These are phyloP conservation scores for Eudemis profundana DNA, from an alignment of 2,888 invertebrate genomes.

Conservation along the genomic window DNA sequence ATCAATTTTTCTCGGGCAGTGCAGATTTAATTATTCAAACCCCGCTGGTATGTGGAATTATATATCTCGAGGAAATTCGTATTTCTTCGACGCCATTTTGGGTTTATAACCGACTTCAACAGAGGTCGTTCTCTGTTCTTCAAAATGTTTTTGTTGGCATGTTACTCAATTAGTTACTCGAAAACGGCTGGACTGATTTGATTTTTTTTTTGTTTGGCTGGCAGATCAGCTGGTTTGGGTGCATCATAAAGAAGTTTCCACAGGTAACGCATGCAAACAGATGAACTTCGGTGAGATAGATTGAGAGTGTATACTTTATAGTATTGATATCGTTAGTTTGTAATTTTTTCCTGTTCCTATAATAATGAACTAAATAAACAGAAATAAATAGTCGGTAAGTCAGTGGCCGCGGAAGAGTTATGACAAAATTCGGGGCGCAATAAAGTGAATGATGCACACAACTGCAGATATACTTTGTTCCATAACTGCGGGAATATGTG, in stretches of 20 bases:
- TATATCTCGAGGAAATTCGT: constrained; percentile 37
- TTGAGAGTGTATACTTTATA: too few species aligned
- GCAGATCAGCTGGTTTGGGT: too few species aligned
- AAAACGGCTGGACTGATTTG: too few species aligned
- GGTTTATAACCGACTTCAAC: too few species aligned
- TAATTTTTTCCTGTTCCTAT: too few species aligned
- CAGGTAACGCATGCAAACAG: constrained; percentile 29
- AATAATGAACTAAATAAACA: too few species aligned
- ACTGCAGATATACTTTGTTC: constrained; percentile 81
- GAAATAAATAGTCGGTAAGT: constrained; percentile 31
- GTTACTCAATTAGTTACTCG: too few species aligned
- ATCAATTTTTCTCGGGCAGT: constrained; percentile 75
- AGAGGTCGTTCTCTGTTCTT: too few species aligned
- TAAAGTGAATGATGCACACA: constrained; percentile 83
- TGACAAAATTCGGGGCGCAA: constrained; percentile 67
- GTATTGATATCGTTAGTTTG: too few species aligned
- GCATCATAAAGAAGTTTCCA: background rate
- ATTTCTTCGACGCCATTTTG: constrained; percentile 17
- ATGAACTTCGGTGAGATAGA: constrained; percentile 36
- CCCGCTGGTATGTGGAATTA: constrained; percentile 46
- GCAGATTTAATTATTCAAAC: constrained; percentile 73
- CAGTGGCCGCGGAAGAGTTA: constrained; percentile 58
- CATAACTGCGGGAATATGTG: too few species aligned
- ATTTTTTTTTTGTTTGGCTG: too few species aligned
- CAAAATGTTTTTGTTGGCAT: too few species aligned